These are phyloP conservation scores for Sebastiscus albofasciatus DNA, from an alignment of 2,797 vertebrate genomes.

Conservation along the genomic window DNA sequence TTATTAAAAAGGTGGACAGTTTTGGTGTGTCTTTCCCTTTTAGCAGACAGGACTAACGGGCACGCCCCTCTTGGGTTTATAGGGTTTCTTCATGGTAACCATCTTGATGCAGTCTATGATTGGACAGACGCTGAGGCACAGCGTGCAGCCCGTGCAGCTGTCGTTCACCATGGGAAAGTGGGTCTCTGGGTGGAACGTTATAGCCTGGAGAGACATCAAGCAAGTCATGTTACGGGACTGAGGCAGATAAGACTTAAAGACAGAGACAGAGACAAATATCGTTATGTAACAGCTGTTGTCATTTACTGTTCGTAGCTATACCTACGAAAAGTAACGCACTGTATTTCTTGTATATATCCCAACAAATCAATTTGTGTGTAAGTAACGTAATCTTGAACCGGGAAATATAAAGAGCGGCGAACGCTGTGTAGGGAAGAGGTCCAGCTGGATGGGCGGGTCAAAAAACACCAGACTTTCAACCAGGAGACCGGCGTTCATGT, in stretches of 20 bases:
- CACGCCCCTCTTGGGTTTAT: slow-evolving; percentile 89
- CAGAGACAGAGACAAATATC: not conserved
- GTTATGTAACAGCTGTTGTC: not conserved
- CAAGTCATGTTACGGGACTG: slow-evolving; percentile 29
- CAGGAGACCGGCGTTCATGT: no score
- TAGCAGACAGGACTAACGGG: slow-evolving; percentile 82
- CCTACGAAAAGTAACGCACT: no score
- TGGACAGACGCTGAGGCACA: slow-evolving; percentile 94
- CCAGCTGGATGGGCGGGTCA: no score
- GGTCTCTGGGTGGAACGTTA: slow-evolving; percentile 89
- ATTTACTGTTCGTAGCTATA: no score
- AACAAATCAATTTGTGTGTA: no score
- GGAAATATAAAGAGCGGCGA: no score
- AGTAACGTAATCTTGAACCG: no score
- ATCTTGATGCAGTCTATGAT: slow-evolving; percentile 96
- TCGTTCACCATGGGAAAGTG: slow-evolving; percentile 90
- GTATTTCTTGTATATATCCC: no score
- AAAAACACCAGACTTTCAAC: no score
- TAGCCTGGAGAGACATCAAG: slow-evolving; percentile 84
- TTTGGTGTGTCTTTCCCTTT: slow-evolving; percentile 20
- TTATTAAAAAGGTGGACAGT: not conserved
- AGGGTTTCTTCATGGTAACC: slow-evolving; percentile 89
- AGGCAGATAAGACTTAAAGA: not conserved
- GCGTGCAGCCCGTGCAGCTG: slow-evolving; percentile 93
- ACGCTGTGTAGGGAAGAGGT: no score